These are phyloP conservation scores for Aythya baeri DNA, from an alignment of 2,113 vertebrate genomes.

Conservation along the genomic window DNA sequence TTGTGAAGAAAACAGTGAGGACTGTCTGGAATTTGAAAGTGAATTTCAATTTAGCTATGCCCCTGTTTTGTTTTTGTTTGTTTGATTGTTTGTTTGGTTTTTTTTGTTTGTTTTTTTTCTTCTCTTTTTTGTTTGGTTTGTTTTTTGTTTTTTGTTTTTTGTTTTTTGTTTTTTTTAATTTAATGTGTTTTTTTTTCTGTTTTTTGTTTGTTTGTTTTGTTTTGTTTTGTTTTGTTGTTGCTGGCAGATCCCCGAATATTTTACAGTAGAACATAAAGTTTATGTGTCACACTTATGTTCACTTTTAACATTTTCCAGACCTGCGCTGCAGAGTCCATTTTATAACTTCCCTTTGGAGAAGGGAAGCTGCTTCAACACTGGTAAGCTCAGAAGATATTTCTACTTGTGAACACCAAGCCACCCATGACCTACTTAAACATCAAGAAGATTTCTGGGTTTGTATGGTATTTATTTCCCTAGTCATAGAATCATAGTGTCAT, in stretches of 20 bases:
- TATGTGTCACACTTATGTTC: neutral
- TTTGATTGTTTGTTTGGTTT: neutral
- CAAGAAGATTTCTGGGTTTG: neutral
- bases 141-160: too few species aligned
- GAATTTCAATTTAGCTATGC: neutral
- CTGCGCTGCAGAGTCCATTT: neutral
- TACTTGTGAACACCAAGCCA: neutral
- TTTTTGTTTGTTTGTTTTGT: neutral
- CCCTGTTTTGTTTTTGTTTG: neutral
- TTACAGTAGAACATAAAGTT: neutral
- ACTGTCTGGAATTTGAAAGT: slow-evolving; percentile 25
- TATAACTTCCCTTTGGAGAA: neutral
- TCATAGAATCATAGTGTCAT: neutral
- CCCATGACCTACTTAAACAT: neutral
- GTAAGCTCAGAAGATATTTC: neutral
- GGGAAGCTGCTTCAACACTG: neutral
- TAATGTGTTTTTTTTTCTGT: too few species aligned
- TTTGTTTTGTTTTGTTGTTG: neutral
- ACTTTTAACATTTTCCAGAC: neutral
- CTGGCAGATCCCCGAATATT: neutral
- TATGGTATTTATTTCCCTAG: neutral
- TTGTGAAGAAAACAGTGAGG: slow-evolving; percentile 13
- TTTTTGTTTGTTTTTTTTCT: neutral
- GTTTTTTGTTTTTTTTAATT: neutral
- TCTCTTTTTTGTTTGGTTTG: too few species aligned